phyloP scores from a whole-genome alignment of 2,888 invertebrate species.

The Archips xylosteana region DNA sequence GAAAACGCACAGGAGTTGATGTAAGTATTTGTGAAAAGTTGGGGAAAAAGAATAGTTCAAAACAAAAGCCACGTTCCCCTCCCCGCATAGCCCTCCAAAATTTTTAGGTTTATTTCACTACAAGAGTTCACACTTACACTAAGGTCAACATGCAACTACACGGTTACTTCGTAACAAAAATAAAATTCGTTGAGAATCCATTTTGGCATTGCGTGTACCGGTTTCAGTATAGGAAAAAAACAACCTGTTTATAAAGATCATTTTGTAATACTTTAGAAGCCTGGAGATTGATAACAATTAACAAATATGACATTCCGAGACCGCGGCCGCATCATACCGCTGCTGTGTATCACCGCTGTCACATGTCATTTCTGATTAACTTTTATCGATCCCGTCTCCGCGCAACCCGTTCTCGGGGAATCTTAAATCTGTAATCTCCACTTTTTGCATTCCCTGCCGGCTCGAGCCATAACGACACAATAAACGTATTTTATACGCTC shows the following conservation, averaged over 20 bases:
- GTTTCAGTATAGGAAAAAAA: not conserved
- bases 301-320: conserved; percentile 36
- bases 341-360: conserved; percentile 52
- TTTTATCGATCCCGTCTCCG: conserved; percentile 60
- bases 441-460: conserved; percentile 77
- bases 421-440: conserved; percentile 78
- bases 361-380: conserved; percentile 67
- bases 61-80: no score
- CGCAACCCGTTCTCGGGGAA: conserved; percentile 63
- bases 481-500: conserved; percentile 83
- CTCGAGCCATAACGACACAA: conserved; percentile 77
- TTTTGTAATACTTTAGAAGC: not conserved
- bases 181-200: no score
- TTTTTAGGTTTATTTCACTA: no score
- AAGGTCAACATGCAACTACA: no score
- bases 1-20: no score
- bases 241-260: not conserved
- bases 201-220: no score
- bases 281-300: conserved; percentile 24
- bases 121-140: no score
- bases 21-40: no score
- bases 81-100: no score
- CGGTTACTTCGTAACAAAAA: no score
- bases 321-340: conserved; percentile 29
- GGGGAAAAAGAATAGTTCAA: no score